Evolutionary conservation across 2,888 invertebrate species (phyloP).

Genomic region (Dolomedes plantarius): DNA sequence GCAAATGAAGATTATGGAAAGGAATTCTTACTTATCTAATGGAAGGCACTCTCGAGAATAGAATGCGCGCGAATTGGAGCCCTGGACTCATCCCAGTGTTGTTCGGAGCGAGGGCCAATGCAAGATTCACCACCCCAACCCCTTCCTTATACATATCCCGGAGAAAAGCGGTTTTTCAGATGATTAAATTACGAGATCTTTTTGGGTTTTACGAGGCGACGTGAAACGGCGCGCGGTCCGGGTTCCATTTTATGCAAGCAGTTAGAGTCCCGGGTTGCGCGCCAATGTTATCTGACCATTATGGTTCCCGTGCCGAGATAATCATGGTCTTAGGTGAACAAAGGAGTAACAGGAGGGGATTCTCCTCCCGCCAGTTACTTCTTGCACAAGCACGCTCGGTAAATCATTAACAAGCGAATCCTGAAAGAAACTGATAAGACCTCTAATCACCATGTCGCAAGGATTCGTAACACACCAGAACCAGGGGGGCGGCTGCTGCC

Average conservation of each 20-base stretch:
- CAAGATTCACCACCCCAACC: constrained; percentile 15
- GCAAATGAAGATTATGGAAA: background rate
- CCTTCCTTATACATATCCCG: constrained; percentile 39
- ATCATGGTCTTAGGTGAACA: constrained; percentile 71
- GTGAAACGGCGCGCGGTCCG: constrained; percentile 37
- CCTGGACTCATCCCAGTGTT: constrained; percentile 45
- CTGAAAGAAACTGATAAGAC: constrained; percentile 72
- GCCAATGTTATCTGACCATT: constrained; percentile 72
- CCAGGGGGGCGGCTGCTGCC: background rate
- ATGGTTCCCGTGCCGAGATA: constrained; percentile 62
- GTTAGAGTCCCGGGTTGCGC: constrained; percentile 45
- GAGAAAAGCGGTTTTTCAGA: constrained; percentile 69
- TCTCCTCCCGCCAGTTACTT: constrained; percentile 22
- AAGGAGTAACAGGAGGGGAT: constrained; percentile 53
- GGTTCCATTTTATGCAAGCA: constrained; percentile 50
- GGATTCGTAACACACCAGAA: constrained; percentile 65
- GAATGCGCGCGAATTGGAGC: background rate
- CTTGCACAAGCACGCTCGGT: constrained; percentile 69
- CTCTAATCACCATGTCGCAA: constrained; percentile 71
- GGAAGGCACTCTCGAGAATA: background rate
- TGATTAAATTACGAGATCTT: constrained; percentile 72
- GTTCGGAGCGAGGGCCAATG: background rate
- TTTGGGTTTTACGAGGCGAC: constrained; percentile 68
- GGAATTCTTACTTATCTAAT: constrained; percentile 11
- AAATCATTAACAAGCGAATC: constrained; percentile 72